phyloP scores from a whole-genome alignment of 2,113 vertebrate genomes.

The Microtus richardsoni region DNA sequence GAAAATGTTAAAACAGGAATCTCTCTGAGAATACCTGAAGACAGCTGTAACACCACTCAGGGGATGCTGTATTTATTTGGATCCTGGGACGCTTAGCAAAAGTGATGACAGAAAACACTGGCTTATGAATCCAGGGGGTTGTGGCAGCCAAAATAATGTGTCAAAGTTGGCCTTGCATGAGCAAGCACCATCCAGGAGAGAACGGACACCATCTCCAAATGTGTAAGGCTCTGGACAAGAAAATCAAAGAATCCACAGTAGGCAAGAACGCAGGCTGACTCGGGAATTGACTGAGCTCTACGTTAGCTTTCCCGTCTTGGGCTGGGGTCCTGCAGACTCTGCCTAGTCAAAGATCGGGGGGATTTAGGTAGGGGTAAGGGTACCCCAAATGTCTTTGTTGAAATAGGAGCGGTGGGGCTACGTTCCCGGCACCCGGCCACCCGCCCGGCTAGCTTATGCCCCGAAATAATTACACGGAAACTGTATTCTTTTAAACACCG shows the following conservation, averaged over 20 bases:
- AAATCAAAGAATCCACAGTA: neutral
- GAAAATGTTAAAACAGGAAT: constrained; percentile 44
- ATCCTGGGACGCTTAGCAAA: constrained; percentile 66
- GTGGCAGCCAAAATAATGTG: constrained; percentile 70
- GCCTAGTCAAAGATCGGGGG: neutral
- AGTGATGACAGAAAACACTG: constrained; percentile 77
- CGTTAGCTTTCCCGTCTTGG: neutral
- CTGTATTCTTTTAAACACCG: too few relatives aligned
- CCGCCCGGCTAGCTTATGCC: too few relatives aligned
- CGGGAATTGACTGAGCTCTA: neutral
- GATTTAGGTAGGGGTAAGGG: too few relatives aligned
- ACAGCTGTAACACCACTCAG: constrained; percentile 67
- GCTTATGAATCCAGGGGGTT: constrained; percentile 57
- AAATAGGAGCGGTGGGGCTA: too few relatives aligned
- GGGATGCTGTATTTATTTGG: constrained; percentile 72
- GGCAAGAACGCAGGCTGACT: neutral
- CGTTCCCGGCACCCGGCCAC: too few relatives aligned
- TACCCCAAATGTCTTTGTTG: neutral
- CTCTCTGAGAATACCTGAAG: constrained; percentile 61
- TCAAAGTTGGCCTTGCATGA: constrained; percentile 73
- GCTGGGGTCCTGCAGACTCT: neutral
- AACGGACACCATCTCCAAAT: constrained; percentile 51
- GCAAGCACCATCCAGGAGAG: constrained; percentile 59
- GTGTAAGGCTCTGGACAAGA: neutral
- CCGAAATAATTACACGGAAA: too few relatives aligned